These are phyloP conservation scores for Pangasianodon gigas DNA, from an alignment of 2,113 vertebrate genomes.

Conservation along the genomic window DNA sequence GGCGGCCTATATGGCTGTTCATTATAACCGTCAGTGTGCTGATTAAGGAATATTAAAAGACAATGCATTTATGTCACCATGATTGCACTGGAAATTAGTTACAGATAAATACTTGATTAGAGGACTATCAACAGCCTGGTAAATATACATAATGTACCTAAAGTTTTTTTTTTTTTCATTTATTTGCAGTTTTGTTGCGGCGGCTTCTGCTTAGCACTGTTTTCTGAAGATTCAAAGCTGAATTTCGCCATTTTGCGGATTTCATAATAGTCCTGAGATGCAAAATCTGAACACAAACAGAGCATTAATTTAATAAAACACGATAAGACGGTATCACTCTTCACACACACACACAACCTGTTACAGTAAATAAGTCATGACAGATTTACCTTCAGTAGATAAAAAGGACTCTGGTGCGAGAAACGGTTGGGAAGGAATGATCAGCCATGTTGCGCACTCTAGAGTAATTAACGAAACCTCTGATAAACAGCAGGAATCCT, in stretches of 20 bases:
- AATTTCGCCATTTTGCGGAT: slow-evolving; percentile 24
- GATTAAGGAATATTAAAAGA: slow-evolving; percentile 47
- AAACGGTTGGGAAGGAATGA: slow-evolving; percentile 85
- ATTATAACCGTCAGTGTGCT: slow-evolving; percentile 27
- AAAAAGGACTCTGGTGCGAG: slow-evolving; percentile 97
- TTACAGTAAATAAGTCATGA: neutral
- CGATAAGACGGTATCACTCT: neutral
- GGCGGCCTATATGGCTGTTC: neutral
- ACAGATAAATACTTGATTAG: slow-evolving; percentile 66
- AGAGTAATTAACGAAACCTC: slow-evolving; percentile 98
- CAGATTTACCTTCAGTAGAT: slow-evolving; percentile 91
- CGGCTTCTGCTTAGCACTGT: slow-evolving; percentile 46
- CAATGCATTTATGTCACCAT: slow-evolving; percentile 57
- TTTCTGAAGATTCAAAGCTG: slow-evolving; percentile 40
- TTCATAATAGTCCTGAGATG: slow-evolving; percentile 47
- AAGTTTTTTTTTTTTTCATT: slow-evolving; percentile 56
- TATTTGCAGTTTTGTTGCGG: slow-evolving; percentile 62
- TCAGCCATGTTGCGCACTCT: slow-evolving; percentile 98
- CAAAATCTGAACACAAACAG: slow-evolving; percentile 41
- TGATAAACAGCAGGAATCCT: slow-evolving; percentile 96
- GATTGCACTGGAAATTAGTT: slow-evolving; percentile 69
- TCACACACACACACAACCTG: neutral
- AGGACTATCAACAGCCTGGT: slow-evolving; percentile 63
- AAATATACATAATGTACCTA: slow-evolving; percentile 59
- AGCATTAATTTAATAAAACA: neutral